phyloP scores from a whole-genome alignment of 2,113 vertebrate genomes.

The Zosterops lateralis region DNA sequence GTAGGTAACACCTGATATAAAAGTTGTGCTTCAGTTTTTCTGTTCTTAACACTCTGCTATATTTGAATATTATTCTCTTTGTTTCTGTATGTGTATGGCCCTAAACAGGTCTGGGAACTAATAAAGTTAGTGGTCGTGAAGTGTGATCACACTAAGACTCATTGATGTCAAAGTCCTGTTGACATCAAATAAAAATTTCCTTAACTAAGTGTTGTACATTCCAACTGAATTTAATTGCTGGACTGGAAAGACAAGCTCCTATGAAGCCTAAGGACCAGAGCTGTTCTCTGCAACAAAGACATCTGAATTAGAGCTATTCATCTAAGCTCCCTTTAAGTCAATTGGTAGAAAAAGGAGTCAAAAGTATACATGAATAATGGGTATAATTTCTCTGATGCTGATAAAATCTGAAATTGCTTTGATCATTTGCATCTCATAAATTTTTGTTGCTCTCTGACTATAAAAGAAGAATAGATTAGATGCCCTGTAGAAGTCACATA shows the following conservation, averaged over 20 bases:
- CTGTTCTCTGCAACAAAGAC: background rate
- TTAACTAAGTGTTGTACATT: background rate
- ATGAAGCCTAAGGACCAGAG: background rate
- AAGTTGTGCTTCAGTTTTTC: background rate
- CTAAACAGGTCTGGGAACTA: background rate
- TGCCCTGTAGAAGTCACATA: background rate
- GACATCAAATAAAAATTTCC: background rate
- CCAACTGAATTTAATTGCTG: background rate
- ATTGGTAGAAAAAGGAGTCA: background rate
- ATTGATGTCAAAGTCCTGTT: background rate
- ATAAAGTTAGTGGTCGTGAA: background rate
- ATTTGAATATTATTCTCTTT: background rate
- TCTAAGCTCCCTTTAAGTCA: background rate
- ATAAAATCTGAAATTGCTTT: constrained; percentile 1
- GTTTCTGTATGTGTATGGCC: background rate
- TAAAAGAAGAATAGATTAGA: background rate
- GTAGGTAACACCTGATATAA: background rate
- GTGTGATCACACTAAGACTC: background rate
- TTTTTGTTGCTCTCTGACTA: background rate
- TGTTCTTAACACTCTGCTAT: background rate
- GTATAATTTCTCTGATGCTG: background rate
- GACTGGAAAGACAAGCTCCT: background rate
- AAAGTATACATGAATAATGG: background rate
- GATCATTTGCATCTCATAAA: background rate
- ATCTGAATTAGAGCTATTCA: background rate